A percentile compares a stretch with the other conserved stretches of the same genome.
These are phyloP conservation scores for Galagoides demidoff DNA, from an alignment of 2,797 vertebrate genomes.

Conservation along the genomic window DNA sequence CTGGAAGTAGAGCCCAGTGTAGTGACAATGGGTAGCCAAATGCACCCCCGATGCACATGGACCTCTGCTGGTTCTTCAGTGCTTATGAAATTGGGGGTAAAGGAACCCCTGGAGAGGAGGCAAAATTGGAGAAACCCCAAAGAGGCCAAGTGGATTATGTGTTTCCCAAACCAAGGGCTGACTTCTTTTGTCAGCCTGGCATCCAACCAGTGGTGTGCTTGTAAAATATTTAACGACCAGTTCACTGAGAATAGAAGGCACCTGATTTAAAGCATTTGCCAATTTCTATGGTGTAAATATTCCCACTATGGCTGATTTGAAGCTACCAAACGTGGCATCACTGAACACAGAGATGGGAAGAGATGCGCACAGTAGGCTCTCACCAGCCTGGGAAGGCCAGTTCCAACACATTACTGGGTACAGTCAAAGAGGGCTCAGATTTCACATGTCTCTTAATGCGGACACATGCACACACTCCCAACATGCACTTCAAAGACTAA, in stretches of 20 bases:
- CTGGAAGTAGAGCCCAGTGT: background rate
- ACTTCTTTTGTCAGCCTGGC: background rate
- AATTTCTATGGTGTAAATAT: background rate
- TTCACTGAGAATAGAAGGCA: conserved; percentile 2
- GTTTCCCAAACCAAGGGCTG: background rate
- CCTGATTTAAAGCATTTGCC: background rate
- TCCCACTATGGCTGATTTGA: background rate
- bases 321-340: background rate
- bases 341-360: background rate
- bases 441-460: background rate
- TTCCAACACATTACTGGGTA: background rate
- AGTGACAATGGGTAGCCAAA: background rate
- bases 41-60: background rate
- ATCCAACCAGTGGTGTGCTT: background rate
- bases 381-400: background rate
- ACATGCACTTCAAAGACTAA: background rate
- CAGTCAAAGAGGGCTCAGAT: background rate
- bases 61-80: background rate
- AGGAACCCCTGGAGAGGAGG: background rate
- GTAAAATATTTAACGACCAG: conserved; percentile 2
- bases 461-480: background rate
- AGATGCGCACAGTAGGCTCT: background rate
- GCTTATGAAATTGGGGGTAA: background rate
- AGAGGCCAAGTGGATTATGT: background rate
- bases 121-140: background rate